Evolutionary conservation across 1,140 invertebrate genomes (phyloP), one percentile per base, ranked within the genome.

Genomic region (Saccostrea glomerata): DNA sequence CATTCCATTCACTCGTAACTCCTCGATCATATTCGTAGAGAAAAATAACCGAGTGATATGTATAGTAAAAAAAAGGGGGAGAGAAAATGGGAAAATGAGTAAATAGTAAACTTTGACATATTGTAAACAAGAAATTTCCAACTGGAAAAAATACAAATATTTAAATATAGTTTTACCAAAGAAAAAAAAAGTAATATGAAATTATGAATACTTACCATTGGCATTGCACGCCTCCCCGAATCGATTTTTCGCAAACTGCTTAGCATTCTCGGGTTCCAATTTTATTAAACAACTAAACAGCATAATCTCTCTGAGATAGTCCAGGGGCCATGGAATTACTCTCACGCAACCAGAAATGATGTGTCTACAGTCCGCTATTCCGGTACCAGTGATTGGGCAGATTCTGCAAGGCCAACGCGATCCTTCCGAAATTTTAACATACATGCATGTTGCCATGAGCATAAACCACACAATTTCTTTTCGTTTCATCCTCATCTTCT

Each of bases 1-100:
- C 58, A 60, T 60, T 60, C 58, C 58, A 60, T 60, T 60, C 58
- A 60, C 58, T 60, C 58, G 58, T 60, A 60, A 60, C 58, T 20
- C 13, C 58, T 60, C 58, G 58, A 13, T 20, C 9, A 60, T 60
- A 60, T 60, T 60, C 58, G 58, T 60, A 20, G 58, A 60, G 58
- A 60, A 20, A 60, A 60, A 60, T 17, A 60, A 60, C 58, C 58
- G 58, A 60, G 58, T 13, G 58, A 20, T 47, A 47, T 6, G 9
- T 9, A 47, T 47, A 47, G 6, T 7, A 7, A 47, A 47, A 47
- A 47, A 47, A 47, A 47, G 5, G 5, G 47, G 47, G 47, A 47
- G 47, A 47, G 47, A 47, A 9, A 47, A 47, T 6, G 1, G 47
- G 47, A 47, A 47, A 47, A 47, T 47, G 47, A 47, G 47, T 20